These are phyloP conservation scores for Anguilla rostrata DNA, from an alignment of 2,113 vertebrate genomes.

Conservation along the genomic window DNA sequence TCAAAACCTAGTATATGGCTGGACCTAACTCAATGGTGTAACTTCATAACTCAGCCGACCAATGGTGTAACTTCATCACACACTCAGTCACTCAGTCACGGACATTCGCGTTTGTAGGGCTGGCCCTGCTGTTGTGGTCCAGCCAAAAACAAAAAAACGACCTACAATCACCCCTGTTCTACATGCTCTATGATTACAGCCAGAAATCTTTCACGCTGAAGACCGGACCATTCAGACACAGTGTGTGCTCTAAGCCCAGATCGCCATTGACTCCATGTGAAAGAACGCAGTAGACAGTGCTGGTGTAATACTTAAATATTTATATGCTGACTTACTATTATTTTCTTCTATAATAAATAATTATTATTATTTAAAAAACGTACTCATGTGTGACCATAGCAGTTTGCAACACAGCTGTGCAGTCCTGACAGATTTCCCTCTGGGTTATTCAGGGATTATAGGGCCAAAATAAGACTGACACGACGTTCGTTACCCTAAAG, in stretches of 20 bases:
- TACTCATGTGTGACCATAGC: too few species aligned
- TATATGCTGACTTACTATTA: neutral
- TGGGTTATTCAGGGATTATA: conserved; percentile 9
- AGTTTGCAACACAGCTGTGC: too few species aligned
- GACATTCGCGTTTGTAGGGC: too few species aligned
- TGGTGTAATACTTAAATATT: neutral
- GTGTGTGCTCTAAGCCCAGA: neutral
- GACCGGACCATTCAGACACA: neutral
- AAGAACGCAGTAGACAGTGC: neutral
- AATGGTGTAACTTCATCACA: too few species aligned
- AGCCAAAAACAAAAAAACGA: too few species aligned
- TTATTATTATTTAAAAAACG: neutral
- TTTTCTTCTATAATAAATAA: conserved; percentile 14
- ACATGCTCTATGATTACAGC: neutral
- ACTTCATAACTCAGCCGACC: too few species aligned
- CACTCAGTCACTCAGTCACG: too few species aligned
- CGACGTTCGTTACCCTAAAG: too few species aligned
- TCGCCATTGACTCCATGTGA: neutral
- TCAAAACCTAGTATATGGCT: too few species aligned
- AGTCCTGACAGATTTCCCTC: neutral
- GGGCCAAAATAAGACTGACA: too few species aligned
- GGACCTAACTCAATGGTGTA: too few species aligned
- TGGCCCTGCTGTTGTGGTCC: too few species aligned
- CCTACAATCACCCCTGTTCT: neutral
- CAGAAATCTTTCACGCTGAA: neutral